Base-by-base conservation (phyloP, 2,113 vertebrate genomes). In the Chauna torquata region DNA sequence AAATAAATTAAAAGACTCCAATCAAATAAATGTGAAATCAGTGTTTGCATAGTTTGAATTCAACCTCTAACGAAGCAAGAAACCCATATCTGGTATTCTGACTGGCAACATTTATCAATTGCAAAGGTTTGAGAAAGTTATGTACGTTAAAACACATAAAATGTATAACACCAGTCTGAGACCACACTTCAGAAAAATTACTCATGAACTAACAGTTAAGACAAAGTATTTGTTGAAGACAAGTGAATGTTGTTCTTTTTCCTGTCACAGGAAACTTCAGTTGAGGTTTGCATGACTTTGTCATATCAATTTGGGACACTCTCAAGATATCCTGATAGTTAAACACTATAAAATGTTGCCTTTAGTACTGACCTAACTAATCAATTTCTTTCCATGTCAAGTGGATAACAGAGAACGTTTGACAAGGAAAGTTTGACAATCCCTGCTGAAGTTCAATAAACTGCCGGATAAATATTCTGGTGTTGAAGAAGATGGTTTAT, bases 371-470 rank as follows among this genome's bases (percentile, higher is more conserved):
- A 52, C 5, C 16, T 38, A 71, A 34, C 12, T 70, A 30, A 61
- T 22, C 25, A 49, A 65, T n/a, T 72, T 68, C 42, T 54, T 71
- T 86, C n/a, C 25, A 34, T 14, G 32, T 50, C 32, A 87, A 72
- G 47, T 0, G 0, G 17, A 22, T 50, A 83, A 87, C 13, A 66
- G 9, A 0, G 1, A 16, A 85, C 42, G 25, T 54, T 77, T 64
- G 32, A 80, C 28, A 64, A 75, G 12, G 16, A 19, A 59, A 54
- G 54, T 47, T 36, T 42, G 12, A 59, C n/a, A 47, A 54, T 59
- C 10, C 12, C 28, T 65, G 23, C 9, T 70, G 28, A 81, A 76
- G 9, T 59, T 65, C 27, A 70, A 25, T 57, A 40, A 76, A 76
- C 57, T 47, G 11, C 6, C 34, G 54, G 81, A 77, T 49, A 71